Conservation (phyloP, 1,140 invertebrate species). For the Stegodyphus mimosarum region DNA sequence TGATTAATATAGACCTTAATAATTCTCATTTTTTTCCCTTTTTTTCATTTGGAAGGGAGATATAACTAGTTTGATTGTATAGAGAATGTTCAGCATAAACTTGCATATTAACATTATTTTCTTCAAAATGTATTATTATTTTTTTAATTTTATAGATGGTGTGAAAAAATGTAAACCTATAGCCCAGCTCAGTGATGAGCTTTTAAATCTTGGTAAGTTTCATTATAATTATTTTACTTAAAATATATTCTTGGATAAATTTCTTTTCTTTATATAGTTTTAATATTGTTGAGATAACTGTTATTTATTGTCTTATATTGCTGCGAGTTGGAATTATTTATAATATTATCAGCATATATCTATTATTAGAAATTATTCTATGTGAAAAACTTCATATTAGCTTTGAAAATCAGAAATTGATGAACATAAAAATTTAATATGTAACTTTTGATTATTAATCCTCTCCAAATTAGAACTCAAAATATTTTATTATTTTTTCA, state of each 20-base stretch:
- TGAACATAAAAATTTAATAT: no score
- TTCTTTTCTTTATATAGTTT: neutral
- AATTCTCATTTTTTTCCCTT: neutral
- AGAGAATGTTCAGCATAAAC: neutral
- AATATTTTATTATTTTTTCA: no score
- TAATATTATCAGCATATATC: neutral
- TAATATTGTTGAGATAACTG: neutral
- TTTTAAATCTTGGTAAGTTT: conserved; percentile 28
- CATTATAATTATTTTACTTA: neutral
- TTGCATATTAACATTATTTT: neutral
- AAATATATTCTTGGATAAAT: neutral
- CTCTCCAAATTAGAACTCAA: no score
- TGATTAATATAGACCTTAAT: neutral
- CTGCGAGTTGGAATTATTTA: neutral
- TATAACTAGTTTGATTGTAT: neutral
- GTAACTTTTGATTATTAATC: no score
- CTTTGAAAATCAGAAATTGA: no score
- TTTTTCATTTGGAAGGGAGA: neutral
- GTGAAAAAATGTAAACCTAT: conserved; percentile 16
- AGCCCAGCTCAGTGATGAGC: conserved; percentile 22
- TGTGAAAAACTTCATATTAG: neutral
- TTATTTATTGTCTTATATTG: neutral
- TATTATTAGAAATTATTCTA: neutral
- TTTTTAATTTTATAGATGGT: conserved; percentile 23
- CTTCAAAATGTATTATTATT: neutral